Base-by-base conservation (phyloP, 2,113 vertebrate species). In the Mus spicilegus region DNA sequence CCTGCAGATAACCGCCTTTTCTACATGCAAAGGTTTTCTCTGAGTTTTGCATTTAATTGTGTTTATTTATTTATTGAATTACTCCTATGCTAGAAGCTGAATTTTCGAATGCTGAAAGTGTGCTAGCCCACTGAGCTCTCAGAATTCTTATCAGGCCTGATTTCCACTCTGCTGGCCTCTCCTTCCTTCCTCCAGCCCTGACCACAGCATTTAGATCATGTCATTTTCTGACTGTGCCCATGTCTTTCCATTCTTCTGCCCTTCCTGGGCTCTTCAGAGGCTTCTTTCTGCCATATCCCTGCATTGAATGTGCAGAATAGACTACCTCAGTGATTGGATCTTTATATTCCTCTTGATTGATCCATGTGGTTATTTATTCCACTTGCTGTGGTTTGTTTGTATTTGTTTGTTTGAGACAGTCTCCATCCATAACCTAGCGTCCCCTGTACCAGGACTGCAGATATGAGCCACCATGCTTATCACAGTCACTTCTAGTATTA, bases 111-210 rank as follows among this genome's bases (percentile, higher is more conserved):
- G 19, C 5, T 54, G 20, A 16, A 51, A 36, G n/a, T 22, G 3
- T 70, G 30, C 33, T 54, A 20, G 19, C 7, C 33, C 3, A n/a
- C 67, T 3, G 30, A 70, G 19, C 19, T 4, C 2, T 90, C 89
- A n/a, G n/a, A 65, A 46, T 88, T 90, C 87, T 93, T 75, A 51
- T 16, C 75, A 86, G 42, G 7, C 7, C 7, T 49, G 11, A 63
- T 72, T 93, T 92, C 56, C 63, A 73, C 28, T 76, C 70, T 30
- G 1, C 33, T 70, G 42, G 63, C 51, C 67, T 84, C 49, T 46
- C 58, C 61, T 91, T 91, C 54, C 30, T 95, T 70, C 78, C 73
- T 75, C 63, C 76, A 87, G 54, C 51, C 81, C 24, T 63, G 69
- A 81, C 16, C 46, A 61, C 28, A 76, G 58, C 61, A 65, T 85